Evolutionary conservation across 1,140 invertebrate species (phyloP), one percentile per base, ranked within the genome.

Genomic region (Drosophila bifasciata): DNA sequence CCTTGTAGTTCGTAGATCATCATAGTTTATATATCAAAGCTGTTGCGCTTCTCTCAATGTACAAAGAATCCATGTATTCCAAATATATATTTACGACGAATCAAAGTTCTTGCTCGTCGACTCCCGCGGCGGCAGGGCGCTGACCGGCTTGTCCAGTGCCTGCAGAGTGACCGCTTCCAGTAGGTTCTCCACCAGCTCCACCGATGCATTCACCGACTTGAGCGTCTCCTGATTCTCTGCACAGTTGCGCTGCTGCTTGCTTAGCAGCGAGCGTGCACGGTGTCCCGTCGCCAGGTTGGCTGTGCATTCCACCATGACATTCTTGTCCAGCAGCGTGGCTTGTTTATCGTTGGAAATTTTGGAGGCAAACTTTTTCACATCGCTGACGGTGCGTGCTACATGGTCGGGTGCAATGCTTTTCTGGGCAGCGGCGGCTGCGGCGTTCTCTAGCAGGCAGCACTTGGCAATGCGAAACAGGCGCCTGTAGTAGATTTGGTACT

Each of bases 101-200:
- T 36, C 32, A 36, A 13, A 11, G 13, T 13, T 36, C 32, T 36
- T 36, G 11, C 32, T 5, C 32, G 32, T 5, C 32, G 32, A 36
- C 5, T 9, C n/a, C 7, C 21, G 11, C 17, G 48, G 56, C 3
- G 64, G 63, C 1, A 79, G 23, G n/a, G 79, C 63, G 6, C 9
- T 15, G 16, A 64, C 46, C 6, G 76, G 46, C 19, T 77, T 70
- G 9, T 90, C 61, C 25, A 90, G 66, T 4, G 69, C 51, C 51
- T 74, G 58, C 9, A 58, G 41, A 0, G 70, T 86, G 13, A 66
- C 48, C 2, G 64, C n/a, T 32, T 90, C 80, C 15, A 90, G 21
- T 2, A 23, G 61, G 5, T 44, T 69, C 23, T 86, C 80, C 11
- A 51, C 32, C 5, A 36, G 11, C 11, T 36, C 32, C 32, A 36